Evolutionary conservation across 2,113 vertebrate genomes (phyloP), one percentile per base, ranked within the genome.

Genomic region (Glaucomys volans): DNA sequence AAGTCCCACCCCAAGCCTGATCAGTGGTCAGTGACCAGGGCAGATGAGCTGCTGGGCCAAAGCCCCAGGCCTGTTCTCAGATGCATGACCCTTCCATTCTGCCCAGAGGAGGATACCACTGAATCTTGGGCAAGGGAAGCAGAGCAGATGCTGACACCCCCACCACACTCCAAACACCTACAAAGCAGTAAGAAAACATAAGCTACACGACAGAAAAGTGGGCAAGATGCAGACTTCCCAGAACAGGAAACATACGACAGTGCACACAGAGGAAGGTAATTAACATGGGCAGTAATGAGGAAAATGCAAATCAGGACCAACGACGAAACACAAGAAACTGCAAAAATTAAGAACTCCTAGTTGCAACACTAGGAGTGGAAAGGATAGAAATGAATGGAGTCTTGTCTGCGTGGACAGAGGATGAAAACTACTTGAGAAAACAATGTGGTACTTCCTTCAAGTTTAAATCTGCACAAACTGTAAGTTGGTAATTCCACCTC

Each of bases 261-360:
- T 52, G 59, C 77, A 44, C 72, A 85, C 35, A 88, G 40, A 64
- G 87, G 72, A 77, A 96, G 64, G 86, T 64, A 93, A 93, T 79
- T 62, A 71, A 90, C 91, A 72, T 67, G 52, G 52, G 5, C 66
- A 71, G 83, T 75, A 77, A 93, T 93, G 42, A 93, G 95, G 50
- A 87, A 84, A 93, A 89, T 79, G 91, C 86, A 95, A 89, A 95
- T 89, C 50, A 71, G 86, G 90, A 76, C 62, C 59, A 88, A 93
- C 69, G 83, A 91, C 3, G 2, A 71, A 84, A 42, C 42, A 62
- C 28, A 85, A 50, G 22, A 57, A 57, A 57, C 20, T 74, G 67
- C 75, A 75, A 52, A 91, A 37, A 80, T 28, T 22, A 87, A 62
- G 89, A 64, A 87, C 67, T 47, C 42, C 59, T 62, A 28, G 24